Evolutionary conservation across 1,140 invertebrate species (phyloP), one percentile per base, ranked within the genome.

Genomic region (Drosophila takahashii): DNA sequence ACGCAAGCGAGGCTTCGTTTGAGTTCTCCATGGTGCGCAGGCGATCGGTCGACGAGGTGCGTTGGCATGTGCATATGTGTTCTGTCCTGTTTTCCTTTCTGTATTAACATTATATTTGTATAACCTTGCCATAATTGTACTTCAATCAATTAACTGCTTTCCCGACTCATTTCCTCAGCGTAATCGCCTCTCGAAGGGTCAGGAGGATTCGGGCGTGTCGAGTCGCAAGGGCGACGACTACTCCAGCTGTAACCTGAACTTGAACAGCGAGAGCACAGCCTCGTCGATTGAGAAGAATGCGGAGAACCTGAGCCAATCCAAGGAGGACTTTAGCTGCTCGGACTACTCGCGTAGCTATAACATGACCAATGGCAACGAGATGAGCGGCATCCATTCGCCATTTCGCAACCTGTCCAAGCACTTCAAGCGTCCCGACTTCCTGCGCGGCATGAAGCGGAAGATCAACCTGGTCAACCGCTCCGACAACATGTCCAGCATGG

Each of bases 401-500:
- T 87, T 91, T 47, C 90, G 91, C 0, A 92, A 90, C 59, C 53
- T 83, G 0, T 90, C 87, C 1, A 91, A 87, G 67, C 83, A 90
- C 58, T 92, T 92, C 6, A 92, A 92, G 66, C 85, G 89, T 3
- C 91, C 91, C 13, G 90, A 92, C 44, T 83, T 85, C 34, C 36
- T 92, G 56, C 84, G 94, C 39, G 93, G 93, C 1, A 93, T 94
- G 78, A 94, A 94, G 77, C 93, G 94, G 45, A 94, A 94, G 64
- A 91, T 94, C 69, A 93, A 94, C 71, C 78, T 94, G 48, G 93
- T 90, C 13, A 92, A 91, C 69, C 87, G 91, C 4, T 89, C 84
- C 1, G 91, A 92, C 47, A 87, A 87, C 56, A 77, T 80, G 48
- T 89, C 85, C 27, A 80, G 81, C 39, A 69, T 86, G 59, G 92